phyloP scores from a whole-genome alignment of 2,888 invertebrate genomes.

The Metacarcinus magister region DNA sequence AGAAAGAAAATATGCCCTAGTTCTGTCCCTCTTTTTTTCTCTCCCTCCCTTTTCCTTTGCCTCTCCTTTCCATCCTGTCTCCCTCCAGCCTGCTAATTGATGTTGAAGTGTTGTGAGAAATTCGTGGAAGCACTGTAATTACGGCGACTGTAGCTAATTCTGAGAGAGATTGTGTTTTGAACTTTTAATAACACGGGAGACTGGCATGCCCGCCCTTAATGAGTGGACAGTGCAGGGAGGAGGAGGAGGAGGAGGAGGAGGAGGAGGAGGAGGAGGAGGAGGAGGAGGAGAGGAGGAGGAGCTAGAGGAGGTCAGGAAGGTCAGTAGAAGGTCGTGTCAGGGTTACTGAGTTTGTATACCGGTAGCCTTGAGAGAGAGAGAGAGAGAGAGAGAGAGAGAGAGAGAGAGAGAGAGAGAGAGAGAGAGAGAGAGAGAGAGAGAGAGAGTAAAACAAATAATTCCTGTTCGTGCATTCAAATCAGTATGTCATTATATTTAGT shows the following conservation, averaged over 20 bases:
- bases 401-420: conserved; percentile 31
- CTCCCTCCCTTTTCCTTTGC: neutral
- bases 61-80: neutral
- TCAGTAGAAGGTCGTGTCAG: neutral
- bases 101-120: conserved; percentile 39
- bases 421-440: conserved; percentile 30
- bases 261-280: conserved; percentile 53
- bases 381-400: conserved; percentile 36
- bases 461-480: neutral
- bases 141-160: neutral
- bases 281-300: neutral
- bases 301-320: neutral
- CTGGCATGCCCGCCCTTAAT: conserved; percentile 32
- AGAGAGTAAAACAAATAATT: neutral
- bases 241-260: conserved; percentile 50
- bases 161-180: conserved; percentile 34
- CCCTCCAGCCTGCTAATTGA: neutral
- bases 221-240: neutral
- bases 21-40: neutral
- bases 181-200: neutral
- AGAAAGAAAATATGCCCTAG: neutral
- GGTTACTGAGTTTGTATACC: neutral
- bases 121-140: neutral
- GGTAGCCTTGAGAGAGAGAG: neutral
- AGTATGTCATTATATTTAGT: neutral